Percentiles rank a stretch among this genome's conserved stretches.
phyloP scores from a whole-genome alignment of 2,113 vertebrate species.

The Cyanocitta stelleri region DNA sequence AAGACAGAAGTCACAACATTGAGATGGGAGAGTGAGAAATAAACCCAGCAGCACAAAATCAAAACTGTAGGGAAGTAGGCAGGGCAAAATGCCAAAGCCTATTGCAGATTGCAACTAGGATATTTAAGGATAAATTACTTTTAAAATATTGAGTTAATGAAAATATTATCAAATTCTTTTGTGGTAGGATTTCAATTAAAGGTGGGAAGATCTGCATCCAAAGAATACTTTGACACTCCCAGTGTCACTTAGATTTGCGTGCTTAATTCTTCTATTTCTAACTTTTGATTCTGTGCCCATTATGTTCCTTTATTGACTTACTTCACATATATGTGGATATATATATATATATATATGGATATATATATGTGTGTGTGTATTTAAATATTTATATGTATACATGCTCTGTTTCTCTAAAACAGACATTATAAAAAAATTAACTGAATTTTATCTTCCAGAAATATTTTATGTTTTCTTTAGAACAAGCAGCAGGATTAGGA shows the following conservation, averaged over 20 bases:
- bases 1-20: background rate
- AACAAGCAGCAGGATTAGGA: background rate
- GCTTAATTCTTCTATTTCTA: background rate
- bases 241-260: background rate
- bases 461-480: background rate
- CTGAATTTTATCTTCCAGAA: background rate
- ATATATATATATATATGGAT: background rate
- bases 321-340: background rate
- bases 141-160: background rate
- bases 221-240: background rate
- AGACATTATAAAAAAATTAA: background rate
- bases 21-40: background rate
- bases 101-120: background rate
- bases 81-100: background rate
- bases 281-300: background rate
- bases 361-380: background rate
- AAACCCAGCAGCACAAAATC: accelerated
- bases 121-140: background rate
- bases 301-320: background rate
- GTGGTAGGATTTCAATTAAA: background rate
- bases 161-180: background rate
- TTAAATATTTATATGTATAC: background rate
- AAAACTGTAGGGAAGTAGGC: background rate
- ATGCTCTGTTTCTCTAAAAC: background rate
- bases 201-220: background rate